A percentile compares a stretch with the other conserved stretches of the same genome.
Evolutionary conservation across 2,888 invertebrate species (phyloP).

Genomic region (Horisme vitalbata): DNA sequence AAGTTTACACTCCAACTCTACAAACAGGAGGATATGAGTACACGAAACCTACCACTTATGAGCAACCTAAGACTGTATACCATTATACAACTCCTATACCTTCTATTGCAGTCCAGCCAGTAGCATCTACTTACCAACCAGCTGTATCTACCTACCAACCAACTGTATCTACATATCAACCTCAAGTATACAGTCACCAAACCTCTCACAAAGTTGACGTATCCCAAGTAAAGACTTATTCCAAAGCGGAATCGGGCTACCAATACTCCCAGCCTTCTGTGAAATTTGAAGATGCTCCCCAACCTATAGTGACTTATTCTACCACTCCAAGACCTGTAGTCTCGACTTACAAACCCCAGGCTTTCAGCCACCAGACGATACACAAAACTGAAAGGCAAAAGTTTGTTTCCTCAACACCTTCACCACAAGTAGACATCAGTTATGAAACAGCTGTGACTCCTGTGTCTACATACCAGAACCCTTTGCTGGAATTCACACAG

Average conservation of each 20-base stretch:
- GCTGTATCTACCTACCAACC: slow-evolving; percentile 16
- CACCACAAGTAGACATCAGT: slow-evolving; percentile 47
- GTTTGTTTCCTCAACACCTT: slow-evolving; percentile 51
- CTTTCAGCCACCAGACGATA: slow-evolving; percentile 63
- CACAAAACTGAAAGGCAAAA: slow-evolving; percentile 60
- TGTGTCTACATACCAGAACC: slow-evolving; percentile 56
- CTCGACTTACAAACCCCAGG: slow-evolving; percentile 60
- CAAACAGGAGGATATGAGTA: slow-evolving; percentile 45
- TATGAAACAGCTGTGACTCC: slow-evolving; percentile 47
- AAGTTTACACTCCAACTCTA: slow-evolving; percentile 47
- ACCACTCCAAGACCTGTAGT: slow-evolving; percentile 49
- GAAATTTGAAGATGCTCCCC: slow-evolving; percentile 58
- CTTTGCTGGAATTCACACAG: slow-evolving; percentile 58
- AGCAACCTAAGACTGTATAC: slow-evolving; percentile 43
- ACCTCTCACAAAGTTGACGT: slow-evolving; percentile 52
- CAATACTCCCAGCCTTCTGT: slow-evolving; percentile 50
- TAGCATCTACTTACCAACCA: slow-evolving; percentile 12
- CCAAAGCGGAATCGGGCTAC: slow-evolving; percentile 51
- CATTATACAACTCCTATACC: slow-evolving; percentile 51
- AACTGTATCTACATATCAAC: slow-evolving; percentile 7
- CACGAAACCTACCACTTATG: slow-evolving; percentile 39
- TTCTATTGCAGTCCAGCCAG: slow-evolving; percentile 17
- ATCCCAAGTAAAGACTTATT: slow-evolving; percentile 51
- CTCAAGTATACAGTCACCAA: slow-evolving; percentile 23
- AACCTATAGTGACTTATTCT: slow-evolving; percentile 49